Conservation (phyloP, 2,888 invertebrate species). For the Dasypogon diadema region DNA sequence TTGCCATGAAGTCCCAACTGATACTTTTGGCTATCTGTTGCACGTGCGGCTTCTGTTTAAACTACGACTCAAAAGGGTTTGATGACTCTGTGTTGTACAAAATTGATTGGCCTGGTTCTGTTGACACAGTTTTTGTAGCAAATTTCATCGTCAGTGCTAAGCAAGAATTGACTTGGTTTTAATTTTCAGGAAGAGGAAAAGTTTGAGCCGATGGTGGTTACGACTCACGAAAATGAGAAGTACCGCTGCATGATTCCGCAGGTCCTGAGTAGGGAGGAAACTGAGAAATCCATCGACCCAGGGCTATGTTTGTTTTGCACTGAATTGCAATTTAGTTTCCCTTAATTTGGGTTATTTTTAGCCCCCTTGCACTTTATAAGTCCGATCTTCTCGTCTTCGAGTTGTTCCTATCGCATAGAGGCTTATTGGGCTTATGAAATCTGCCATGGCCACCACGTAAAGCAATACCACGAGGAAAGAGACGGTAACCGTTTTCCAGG, state of each 20-base stretch:
- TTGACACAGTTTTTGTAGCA: slow-evolving; percentile 67
- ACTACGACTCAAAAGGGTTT: slow-evolving; percentile 80
- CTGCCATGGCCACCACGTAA: slow-evolving; percentile 90
- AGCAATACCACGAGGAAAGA: slow-evolving; percentile 96
- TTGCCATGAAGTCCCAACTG: neutral
- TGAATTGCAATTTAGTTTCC: neutral
- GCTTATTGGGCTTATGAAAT: slow-evolving; percentile 97
- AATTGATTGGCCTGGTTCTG: slow-evolving; percentile 81
- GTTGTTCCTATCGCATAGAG: slow-evolving; percentile 88
- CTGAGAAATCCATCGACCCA: slow-evolving; percentile 64
- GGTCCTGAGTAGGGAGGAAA: slow-evolving; percentile 66
- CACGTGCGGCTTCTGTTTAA: neutral
- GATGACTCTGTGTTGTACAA: slow-evolving; percentile 85
- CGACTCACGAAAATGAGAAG: slow-evolving; percentile 82
- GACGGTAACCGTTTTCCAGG: slow-evolving; percentile 72
- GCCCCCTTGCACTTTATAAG: slow-evolving; percentile 82
- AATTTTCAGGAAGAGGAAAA: slow-evolving; percentile 60
- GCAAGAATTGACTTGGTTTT: slow-evolving; percentile 59
- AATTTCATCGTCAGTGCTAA: neutral
- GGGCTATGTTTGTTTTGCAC: slow-evolving; percentile 61
- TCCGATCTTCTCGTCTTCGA: slow-evolving; percentile 80
- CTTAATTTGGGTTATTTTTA: slow-evolving; percentile 12
- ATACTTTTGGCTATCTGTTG: neutral
- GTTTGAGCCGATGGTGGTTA: slow-evolving; percentile 76
- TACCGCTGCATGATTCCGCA: slow-evolving; percentile 87